These are phyloP conservation scores for Toxostoma redivivum DNA, from an alignment of 2,113 vertebrate species.

Conservation along the genomic window DNA sequence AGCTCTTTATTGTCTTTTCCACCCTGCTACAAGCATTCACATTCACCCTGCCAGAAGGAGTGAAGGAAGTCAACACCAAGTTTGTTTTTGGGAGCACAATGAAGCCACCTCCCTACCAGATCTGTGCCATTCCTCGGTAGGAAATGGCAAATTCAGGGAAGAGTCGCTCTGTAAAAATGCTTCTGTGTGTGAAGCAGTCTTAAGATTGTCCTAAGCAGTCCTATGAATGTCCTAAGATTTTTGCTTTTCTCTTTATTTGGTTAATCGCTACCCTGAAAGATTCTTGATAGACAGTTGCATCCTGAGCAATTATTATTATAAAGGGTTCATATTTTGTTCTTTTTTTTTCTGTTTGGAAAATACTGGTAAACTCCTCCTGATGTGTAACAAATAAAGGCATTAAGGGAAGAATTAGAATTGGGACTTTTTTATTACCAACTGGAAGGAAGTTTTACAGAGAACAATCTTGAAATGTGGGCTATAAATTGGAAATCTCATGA, in stretches of 20 bases:
- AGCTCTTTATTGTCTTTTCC: constrained; percentile 60
- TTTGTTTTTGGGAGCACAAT: constrained; percentile 17
- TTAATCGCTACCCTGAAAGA: not conserved
- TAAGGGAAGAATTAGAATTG: not conserved
- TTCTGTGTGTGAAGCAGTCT: not conserved
- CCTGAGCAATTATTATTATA: not conserved
- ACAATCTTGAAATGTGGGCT: not conserved
- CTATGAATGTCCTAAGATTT: not conserved
- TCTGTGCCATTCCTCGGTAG: constrained; percentile 35
- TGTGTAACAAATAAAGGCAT: not conserved
- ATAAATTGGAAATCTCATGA: not conserved
- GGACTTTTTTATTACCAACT: not conserved
- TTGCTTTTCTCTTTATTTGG: not conserved
- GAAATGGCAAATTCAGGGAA: not conserved
- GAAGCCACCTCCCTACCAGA: constrained; percentile 44
- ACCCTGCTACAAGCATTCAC: constrained; percentile 31
- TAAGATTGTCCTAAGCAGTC: too few relatives aligned
- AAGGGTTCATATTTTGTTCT: not conserved
- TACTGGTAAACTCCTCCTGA: not conserved
- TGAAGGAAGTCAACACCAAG: not conserved
- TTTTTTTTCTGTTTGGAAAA: not conserved
- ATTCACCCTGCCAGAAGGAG: constrained; percentile 42
- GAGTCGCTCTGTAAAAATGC: not conserved
- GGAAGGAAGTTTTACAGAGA: not conserved
- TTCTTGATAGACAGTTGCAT: not conserved